These are phyloP conservation scores for Gymnoscopelus braueri DNA, from an alignment of 2,797 vertebrate species.

Conservation along the genomic window DNA sequence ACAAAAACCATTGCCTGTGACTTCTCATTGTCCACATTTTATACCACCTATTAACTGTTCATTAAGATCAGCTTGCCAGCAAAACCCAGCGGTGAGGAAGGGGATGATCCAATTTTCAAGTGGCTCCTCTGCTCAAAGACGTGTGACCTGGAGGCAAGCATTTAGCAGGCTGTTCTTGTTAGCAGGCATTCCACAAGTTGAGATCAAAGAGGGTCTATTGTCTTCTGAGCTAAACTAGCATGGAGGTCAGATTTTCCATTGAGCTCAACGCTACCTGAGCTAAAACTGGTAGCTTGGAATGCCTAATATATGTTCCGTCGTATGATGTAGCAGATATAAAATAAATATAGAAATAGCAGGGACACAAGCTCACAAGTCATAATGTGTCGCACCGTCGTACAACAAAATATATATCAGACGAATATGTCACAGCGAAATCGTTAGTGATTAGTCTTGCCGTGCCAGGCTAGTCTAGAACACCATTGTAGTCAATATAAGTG, in stretches of 20 bases:
- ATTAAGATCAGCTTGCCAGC: slow-evolving; percentile 15
- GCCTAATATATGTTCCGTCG: background rate
- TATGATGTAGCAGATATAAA: too few species aligned
- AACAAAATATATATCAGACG: too few species aligned
- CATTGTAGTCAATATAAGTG: too few species aligned
- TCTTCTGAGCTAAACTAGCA: slow-evolving; percentile 34
- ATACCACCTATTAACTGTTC: slow-evolving; percentile 10
- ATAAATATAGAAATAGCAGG: too few species aligned
- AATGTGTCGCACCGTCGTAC: too few species aligned
- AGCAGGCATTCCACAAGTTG: slow-evolving; percentile 63
- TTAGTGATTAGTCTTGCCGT: too few species aligned
- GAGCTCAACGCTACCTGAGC: slow-evolving; percentile 47
- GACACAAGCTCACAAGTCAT: too few species aligned
- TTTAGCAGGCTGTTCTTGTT: slow-evolving; percentile 69
- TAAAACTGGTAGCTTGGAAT: slow-evolving; percentile 21
- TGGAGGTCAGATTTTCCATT: slow-evolving; percentile 58
- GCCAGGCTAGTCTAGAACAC: too few species aligned
- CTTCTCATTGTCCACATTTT: background rate
- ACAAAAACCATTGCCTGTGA: background rate
- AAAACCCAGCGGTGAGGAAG: slow-evolving; percentile 30
- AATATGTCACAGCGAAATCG: too few species aligned
- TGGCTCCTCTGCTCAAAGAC: slow-evolving; percentile 54
- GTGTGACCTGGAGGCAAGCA: slow-evolving; percentile 66
- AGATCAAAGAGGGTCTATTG: slow-evolving; percentile 69
- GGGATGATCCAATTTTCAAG: slow-evolving; percentile 45